Evolutionary conservation across 2,113 vertebrate genomes (phyloP).

Genomic region (Malaclemys terrapin): DNA sequence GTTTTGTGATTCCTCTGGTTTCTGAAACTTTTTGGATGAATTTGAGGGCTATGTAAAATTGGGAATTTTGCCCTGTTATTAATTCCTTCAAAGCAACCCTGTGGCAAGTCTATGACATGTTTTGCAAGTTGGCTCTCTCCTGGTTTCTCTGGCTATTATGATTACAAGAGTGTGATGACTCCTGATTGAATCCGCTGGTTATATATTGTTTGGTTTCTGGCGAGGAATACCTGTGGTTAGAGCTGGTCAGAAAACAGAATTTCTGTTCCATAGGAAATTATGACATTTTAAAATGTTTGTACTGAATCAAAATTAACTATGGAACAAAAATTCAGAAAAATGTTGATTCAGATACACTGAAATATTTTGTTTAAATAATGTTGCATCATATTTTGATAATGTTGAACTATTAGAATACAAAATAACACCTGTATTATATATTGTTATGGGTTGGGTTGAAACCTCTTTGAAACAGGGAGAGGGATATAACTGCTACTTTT

Average conservation of each 20-base stretch:
- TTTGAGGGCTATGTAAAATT: background rate
- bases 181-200: background rate
- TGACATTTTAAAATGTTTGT: background rate
- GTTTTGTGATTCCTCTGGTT: background rate
- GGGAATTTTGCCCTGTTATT: background rate
- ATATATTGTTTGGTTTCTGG: conserved; percentile 6
- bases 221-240: background rate
- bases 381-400: background rate
- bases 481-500: background rate
- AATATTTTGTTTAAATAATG: background rate
- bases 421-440: background rate
- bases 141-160: background rate
- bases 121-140: background rate
- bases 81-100: background rate
- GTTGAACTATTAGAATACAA: background rate
- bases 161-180: background rate
- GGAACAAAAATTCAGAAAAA: background rate
- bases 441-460: background rate
- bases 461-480: background rate
- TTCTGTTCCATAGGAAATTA: background rate
- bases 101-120: fast-evolving
- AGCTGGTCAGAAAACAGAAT: background rate
- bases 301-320: background rate
- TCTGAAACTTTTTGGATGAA: background rate
- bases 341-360: background rate